Percentiles rank a stretch among this genome's conserved stretches.
phyloP scores from a whole-genome alignment of 2,113 vertebrate species.

The Uria aalge region DNA sequence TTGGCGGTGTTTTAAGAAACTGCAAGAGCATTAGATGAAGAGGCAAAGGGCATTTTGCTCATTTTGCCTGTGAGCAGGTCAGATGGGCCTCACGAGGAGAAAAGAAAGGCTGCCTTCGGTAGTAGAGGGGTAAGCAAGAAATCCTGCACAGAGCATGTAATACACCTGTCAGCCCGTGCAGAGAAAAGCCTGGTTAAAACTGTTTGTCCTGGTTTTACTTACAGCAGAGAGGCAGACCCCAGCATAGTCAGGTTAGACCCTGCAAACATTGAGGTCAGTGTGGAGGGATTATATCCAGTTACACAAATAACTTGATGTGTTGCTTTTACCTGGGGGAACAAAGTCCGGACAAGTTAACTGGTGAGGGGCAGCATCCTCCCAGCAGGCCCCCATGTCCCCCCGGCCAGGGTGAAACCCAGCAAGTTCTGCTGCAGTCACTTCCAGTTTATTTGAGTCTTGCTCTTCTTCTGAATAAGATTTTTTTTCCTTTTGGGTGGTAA shows the following conservation, averaged over 20 bases:
- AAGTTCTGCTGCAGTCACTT: background rate
- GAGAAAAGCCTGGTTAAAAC: background rate
- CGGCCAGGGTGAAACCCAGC: background rate
- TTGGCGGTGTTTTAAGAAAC: background rate
- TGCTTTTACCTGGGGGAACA: background rate
- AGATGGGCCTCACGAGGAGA: background rate
- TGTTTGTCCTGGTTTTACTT: background rate
- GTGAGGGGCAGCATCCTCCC: background rate
- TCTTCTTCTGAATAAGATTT: background rate
- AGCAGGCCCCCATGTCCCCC: background rate
- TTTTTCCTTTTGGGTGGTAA: background rate
- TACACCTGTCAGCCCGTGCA: background rate
- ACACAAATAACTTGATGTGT: background rate
- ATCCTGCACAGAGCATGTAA: background rate
- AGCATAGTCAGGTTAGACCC: background rate
- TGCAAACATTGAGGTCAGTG: background rate
- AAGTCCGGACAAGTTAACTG: background rate
- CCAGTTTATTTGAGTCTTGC: background rate
- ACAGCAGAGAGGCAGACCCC: background rate
- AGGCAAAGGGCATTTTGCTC: background rate
- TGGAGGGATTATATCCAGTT: background rate
- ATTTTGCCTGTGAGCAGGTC: background rate
- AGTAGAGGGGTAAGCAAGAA: background rate
- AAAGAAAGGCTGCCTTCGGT: background rate
- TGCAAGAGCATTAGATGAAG: background rate